Conservation (phyloP, 1,140 invertebrate species). For the Brachionus manjavacas region DNA sequence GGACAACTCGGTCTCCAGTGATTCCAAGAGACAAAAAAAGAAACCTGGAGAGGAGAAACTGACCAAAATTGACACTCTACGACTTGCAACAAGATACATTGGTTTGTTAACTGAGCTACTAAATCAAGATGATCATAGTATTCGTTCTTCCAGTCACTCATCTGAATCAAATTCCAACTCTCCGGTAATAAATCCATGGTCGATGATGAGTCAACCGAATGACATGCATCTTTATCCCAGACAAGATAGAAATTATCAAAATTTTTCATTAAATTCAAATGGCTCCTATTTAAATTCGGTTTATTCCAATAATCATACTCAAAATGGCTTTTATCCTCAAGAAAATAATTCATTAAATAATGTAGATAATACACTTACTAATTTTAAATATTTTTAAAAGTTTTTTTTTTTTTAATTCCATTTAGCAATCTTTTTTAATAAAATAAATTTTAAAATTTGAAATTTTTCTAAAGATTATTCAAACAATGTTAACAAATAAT, state of each 20-base stretch:
- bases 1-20: not conserved
- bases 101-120: slow-evolving; percentile 17
- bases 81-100: slow-evolving; percentile 20
- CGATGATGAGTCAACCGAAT: not conserved
- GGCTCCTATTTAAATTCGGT: not conserved
- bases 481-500: not conserved
- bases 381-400: not conserved
- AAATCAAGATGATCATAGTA: not conserved
- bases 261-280: not conserved
- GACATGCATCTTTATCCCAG: not conserved
- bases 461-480: not conserved
- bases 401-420: not conserved
- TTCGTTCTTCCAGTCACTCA: not conserved
- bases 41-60: slow-evolving; percentile 3
- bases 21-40: not conserved
- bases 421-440: not conserved
- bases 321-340: not conserved
- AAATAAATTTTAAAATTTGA: not conserved
- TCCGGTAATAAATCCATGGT: not conserved
- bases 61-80: slow-evolving; percentile 35
- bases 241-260: not conserved
- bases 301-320: not conserved
- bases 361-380: not conserved
- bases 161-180: slow-evolving; percentile 13
- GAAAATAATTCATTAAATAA: not conserved